Evolutionary conservation across 2,113 vertebrate species (phyloP).

Genomic region (Sturnus vulgaris): DNA sequence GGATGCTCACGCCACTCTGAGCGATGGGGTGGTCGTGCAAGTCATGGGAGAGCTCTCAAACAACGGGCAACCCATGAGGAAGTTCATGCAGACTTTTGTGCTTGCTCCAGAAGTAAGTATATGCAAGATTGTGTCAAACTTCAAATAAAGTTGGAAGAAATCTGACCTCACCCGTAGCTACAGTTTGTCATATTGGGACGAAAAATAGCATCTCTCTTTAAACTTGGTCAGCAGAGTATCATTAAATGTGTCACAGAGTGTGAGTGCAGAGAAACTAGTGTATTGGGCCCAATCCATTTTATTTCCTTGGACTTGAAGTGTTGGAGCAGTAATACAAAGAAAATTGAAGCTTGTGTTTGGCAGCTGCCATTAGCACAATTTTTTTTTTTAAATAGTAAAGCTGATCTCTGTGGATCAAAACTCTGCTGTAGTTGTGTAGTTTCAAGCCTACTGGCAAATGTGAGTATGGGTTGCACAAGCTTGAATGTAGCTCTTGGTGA

Average conservation of each 20-base stretch:
- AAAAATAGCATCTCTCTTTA: not conserved
- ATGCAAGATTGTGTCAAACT: not conserved
- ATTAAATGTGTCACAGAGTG: not conserved
- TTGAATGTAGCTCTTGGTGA: not conserved
- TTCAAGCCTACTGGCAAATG: not conserved
- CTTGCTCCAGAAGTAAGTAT: constrained; percentile 91
- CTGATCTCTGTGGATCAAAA: not conserved
- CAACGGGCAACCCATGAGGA: constrained; percentile 93
- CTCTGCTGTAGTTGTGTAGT: not conserved
- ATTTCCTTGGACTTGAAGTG: not conserved
- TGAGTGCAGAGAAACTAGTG: not conserved
- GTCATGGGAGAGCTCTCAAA: constrained; percentile 97
- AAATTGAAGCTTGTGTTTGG: not conserved
- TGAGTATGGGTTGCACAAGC: not conserved
- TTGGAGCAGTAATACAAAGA: not conserved
- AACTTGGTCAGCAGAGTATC: not conserved
- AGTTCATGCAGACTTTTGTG: constrained; percentile 99
- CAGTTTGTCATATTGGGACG: not conserved
- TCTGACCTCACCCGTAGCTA: not conserved
- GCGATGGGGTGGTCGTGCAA: constrained; percentile 94
- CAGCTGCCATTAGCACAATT: not conserved
- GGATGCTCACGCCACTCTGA: constrained; percentile 93
- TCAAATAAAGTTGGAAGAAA: not conserved
- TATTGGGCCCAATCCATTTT: not conserved
- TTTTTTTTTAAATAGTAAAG: not conserved